These are phyloP conservation scores for Rhingia rostrata DNA, from an alignment of 2,888 invertebrate species.

Conservation along the genomic window DNA sequence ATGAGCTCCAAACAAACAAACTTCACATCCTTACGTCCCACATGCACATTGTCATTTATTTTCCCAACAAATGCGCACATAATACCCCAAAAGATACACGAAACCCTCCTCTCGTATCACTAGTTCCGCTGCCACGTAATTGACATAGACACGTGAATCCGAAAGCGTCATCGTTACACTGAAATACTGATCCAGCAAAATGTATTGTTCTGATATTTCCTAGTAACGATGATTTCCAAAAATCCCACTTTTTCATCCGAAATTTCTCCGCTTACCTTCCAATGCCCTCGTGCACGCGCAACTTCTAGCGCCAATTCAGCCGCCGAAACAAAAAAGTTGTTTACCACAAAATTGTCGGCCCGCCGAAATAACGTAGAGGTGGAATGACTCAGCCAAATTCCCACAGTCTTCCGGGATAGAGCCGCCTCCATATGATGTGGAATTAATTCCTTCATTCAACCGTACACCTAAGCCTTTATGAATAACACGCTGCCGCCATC, in stretches of 20 bases:
- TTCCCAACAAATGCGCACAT: too few species aligned
- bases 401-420: conserved; percentile 36
- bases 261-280: too few species aligned
- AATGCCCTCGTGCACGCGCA: background rate
- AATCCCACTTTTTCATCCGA: background rate
- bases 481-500: conserved; percentile 23
- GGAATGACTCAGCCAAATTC: conserved; percentile 47
- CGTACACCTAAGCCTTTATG: background rate
- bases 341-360: background rate
- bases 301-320: conserved; percentile 19
- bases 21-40: too few species aligned
- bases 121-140: too few species aligned
- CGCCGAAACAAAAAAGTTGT: too few species aligned
- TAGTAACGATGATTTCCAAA: background rate
- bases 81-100: too few species aligned
- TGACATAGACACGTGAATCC: too few species aligned
- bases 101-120: too few species aligned
- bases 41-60: too few species aligned
- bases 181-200: background rate
- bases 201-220: background rate
- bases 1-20: too few species aligned
- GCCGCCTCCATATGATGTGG: background rate
- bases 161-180: background rate
- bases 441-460: conserved; percentile 24
- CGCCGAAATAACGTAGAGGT: background rate